Percentiles rank a stretch among this genome's conserved stretches.
These are phyloP conservation scores for Ameiurus melas DNA, from an alignment of 2,113 vertebrate species.

Conservation along the genomic window DNA sequence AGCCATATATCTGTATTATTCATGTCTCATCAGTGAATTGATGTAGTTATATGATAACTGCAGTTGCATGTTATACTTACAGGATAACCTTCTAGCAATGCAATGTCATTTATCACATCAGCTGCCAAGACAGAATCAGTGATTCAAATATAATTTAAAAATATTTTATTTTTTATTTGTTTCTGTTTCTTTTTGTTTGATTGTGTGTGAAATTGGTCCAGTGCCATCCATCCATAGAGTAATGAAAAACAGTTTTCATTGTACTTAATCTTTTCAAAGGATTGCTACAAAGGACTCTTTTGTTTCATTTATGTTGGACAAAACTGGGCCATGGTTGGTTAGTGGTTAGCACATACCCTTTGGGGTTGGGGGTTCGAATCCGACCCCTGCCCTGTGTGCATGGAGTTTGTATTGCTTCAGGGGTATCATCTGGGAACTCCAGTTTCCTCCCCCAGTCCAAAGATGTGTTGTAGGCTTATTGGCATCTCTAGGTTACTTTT, in stretches of 20 bases:
- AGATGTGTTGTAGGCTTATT: too few relatives aligned
- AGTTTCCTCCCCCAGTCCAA: too few relatives aligned
- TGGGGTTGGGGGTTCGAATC: too few relatives aligned
- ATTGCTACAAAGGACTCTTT: neutral
- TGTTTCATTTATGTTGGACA: neutral
- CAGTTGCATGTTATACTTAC: neutral
- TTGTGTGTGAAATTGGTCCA: neutral
- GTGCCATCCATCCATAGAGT: neutral
- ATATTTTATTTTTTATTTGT: neutral
- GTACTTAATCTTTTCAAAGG: neutral
- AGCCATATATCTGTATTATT: conserved; percentile 31
- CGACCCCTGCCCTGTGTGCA: too few relatives aligned
- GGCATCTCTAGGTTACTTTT: neutral
- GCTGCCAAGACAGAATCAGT: neutral
- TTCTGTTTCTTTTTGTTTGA: neutral
- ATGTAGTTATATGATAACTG: neutral
- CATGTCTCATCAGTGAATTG: neutral
- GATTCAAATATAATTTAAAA: neutral
- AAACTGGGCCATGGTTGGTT: neutral
- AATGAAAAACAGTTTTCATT: neutral
- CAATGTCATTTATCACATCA: neutral
- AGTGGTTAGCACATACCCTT: too few relatives aligned
- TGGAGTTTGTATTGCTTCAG: too few relatives aligned
- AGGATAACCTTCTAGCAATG: neutral
- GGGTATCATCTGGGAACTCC: too few relatives aligned